Evolutionary conservation across 1,140 invertebrate species (phyloP), one percentile per base, ranked within the genome.

Genomic region (Zaprionus lachaisei): DNA sequence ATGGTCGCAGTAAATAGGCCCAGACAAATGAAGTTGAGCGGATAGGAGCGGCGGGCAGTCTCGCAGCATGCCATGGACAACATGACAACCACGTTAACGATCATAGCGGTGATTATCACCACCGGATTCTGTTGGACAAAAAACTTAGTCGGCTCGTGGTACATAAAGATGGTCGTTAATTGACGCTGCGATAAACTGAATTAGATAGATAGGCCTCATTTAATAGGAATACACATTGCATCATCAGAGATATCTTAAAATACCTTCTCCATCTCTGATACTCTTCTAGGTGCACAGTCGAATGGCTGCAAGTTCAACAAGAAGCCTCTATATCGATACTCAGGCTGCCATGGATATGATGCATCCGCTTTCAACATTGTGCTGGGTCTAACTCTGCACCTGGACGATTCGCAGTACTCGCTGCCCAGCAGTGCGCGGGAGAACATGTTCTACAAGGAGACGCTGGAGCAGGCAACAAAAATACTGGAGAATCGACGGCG

Each of bases 291-390:
- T 77, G 96, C 96, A 49, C 96, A 97, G 93, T 96, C 96, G 22
- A 95, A 94, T 67, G 96, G 96, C 4, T 97, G 96, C 92, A 94
- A 95, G 76, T 98, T 97, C 93, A 95, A 97, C 93, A 97, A 98
- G 92, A 98, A 97, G 93, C 98, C 98, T 24, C 95, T 96, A 78
- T 99, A 97, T 94, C 95, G 97, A 26, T 98, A 98, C 93, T 97
- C 97, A 12, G 97, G 98, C 41, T 99, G 98, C 93, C 98, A 99
- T 93, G 95, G 95, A 57, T 98, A 98, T 92, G 98, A 98, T 93
- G 96, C 95, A 65, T 98, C 97, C 26, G 97, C 97, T 63, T 95
- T 99, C 54, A 98, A 98, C 94, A 97, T 98, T 84, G 95, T 97
- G 24, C 94, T 98, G 63, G 97, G 97, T 24, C 93, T 96, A 26